Evolutionary conservation across 2,888 invertebrate species (phyloP), one percentile per base, ranked within the genome.

Genomic region (Parapristionchus giblindavisi): DNA sequence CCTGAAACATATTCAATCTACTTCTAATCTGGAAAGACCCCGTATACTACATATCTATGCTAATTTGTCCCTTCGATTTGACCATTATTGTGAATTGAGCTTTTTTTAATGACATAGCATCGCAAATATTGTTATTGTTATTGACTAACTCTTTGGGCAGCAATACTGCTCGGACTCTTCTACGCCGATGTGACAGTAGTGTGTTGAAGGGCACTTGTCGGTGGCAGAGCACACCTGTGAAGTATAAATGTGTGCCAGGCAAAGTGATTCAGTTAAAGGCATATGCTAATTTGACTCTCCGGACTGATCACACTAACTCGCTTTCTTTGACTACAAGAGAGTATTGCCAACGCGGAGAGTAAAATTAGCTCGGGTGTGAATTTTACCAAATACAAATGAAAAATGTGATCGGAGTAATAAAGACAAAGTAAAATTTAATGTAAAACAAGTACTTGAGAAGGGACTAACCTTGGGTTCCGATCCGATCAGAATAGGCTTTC

Each of bases 101-200:
- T 32, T 48, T 34, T 27, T 63, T 21, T 8, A 52, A 27, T n/a
- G n/a, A n/a, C n/a, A n/a, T n/a, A n/a, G n/a, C n/a, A n/a, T n/a
- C n/a, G n/a, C n/a, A n/a, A n/a, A n/a, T n/a, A n/a, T n/a, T n/a
- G n/a, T n/a, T n/a, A n/a, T n/a, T n/a, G n/a, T n/a, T n/a, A n/a
- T n/a, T n/a, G 11, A 71, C 82, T 68, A 70, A 87, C 87, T 84
- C 74, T 85, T 85, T 14, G 85, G 85, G 74, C 87, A 87, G 71
- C 87, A 87, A 61, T 83, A 84, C 72, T 87, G 85, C 3, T 81
- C 80, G n/a, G 76, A 72, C 70, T 79, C 82, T 11, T 81, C 81
- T 17, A 76, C 75, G 52, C 87, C 85, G 68, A 87, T 81, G 74
- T 87, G 87, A 65, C 87, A 87, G 82, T 84, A 87, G 73, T 87